These are phyloP conservation scores for Ichneumoninae sp. DNA, from an alignment of 2,888 invertebrate species.

Conservation along the genomic window DNA sequence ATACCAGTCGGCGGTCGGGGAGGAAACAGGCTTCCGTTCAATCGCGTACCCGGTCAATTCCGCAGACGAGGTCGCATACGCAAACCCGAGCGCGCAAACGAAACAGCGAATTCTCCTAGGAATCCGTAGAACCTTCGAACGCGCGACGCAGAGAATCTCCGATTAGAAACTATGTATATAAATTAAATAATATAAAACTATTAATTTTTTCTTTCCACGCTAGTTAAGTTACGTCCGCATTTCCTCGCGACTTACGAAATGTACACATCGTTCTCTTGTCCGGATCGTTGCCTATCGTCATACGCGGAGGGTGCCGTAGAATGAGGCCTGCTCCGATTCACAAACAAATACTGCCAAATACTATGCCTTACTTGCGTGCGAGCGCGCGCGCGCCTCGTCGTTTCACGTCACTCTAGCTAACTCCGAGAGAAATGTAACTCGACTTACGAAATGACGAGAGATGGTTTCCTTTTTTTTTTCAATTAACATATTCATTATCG, in stretches of 20 bases:
- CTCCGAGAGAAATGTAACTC: slow-evolving; percentile 38
- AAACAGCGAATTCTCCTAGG: slow-evolving; percentile 27
- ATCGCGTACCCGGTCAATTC: slow-evolving; percentile 69
- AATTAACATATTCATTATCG: slow-evolving; percentile 63
- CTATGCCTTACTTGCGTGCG: slow-evolving; percentile 44
- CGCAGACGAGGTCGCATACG: slow-evolving; percentile 71
- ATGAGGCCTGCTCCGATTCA: slow-evolving; percentile 39
- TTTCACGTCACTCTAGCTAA: slow-evolving; percentile 38
- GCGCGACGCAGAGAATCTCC: slow-evolving; percentile 27
- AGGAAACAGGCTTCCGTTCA: slow-evolving; percentile 59
- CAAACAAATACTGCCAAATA: slow-evolving; percentile 65
- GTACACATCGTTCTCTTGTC: slow-evolving; percentile 29
- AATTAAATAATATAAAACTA: slow-evolving; percentile 62
- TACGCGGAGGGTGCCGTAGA: neutral
- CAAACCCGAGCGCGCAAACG: slow-evolving; percentile 61
- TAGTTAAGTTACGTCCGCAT: slow-evolving; percentile 65
- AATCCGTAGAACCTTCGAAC: slow-evolving; percentile 38
- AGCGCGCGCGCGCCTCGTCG: neutral
- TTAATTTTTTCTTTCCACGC: slow-evolving; percentile 49
- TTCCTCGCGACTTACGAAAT: slow-evolving; percentile 23
- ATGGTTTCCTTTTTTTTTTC: slow-evolving; percentile 46
- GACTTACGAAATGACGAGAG: slow-evolving; percentile 42
- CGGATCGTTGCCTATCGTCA: neutral
- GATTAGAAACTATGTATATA: slow-evolving; percentile 70
- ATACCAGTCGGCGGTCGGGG: slow-evolving; percentile 65